Conservation (phyloP, 1,140 invertebrate genomes). For the Matsumurasca onukii region DNA sequence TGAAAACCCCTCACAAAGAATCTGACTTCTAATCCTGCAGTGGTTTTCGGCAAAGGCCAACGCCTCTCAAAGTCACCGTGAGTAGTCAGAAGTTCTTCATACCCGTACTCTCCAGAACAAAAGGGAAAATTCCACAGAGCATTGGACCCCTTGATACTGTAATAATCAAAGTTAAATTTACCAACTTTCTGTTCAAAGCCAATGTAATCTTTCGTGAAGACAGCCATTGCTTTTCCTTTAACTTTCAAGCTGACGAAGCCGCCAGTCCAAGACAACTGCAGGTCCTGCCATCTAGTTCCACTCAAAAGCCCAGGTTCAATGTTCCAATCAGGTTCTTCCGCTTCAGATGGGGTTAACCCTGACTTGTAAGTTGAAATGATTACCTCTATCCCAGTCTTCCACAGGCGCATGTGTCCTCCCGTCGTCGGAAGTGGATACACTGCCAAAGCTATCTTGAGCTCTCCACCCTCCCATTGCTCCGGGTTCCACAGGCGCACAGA, state of each 20-base stretch:
- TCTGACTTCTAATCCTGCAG: background rate
- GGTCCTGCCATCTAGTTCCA: conserved; percentile 16
- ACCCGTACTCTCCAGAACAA: background rate
- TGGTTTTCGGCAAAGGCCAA: conserved; percentile 24
- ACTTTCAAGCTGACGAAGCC: conserved; percentile 10
- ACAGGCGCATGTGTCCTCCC: background rate
- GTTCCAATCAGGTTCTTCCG: background rate
- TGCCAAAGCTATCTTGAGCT: conserved; percentile 20
- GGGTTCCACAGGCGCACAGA: conserved; percentile 11
- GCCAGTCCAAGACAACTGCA: conserved; percentile 16
- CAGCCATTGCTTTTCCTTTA: conserved; percentile 17
- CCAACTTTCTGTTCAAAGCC: background rate
- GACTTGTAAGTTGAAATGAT: conserved; percentile 22
- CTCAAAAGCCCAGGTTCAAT: conserved; percentile 8
- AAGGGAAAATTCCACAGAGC: conserved; percentile 32
- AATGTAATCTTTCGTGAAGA: conserved; percentile 9
- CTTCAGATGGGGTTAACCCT: conserved; percentile 12
- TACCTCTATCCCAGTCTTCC: conserved; percentile 32
- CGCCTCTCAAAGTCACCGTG: conserved; percentile 14
- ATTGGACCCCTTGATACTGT: conserved; percentile 17
- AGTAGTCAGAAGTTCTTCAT: conserved; percentile 22
- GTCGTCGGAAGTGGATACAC: conserved; percentile 21
- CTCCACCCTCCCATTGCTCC: conserved; percentile 4
- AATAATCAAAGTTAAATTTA: conserved; percentile 21
- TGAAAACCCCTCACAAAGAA: conserved; percentile 24